These are phyloP conservation scores for Hydrolagus colliei DNA, from an alignment of 2,797 vertebrate genomes.

Conservation along the genomic window DNA sequence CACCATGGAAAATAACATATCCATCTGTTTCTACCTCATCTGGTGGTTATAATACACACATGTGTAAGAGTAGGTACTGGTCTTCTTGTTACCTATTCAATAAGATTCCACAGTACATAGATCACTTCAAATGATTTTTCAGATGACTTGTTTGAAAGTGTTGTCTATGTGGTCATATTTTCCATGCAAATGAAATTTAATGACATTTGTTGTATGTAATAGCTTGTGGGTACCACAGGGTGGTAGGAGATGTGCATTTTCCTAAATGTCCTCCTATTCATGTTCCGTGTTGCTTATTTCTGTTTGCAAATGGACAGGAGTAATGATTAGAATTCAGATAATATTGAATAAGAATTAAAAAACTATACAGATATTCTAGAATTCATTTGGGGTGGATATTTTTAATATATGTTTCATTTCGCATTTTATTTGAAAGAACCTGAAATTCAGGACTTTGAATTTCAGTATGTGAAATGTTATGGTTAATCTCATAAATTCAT, in stretches of 20 bases:
- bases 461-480: not conserved
- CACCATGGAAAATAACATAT: slow-evolving; percentile 29
- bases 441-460: not conserved
- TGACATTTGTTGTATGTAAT: slow-evolving; percentile 51
- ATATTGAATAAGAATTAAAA: not conserved
- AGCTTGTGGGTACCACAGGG: slow-evolving; percentile 62
- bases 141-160: not conserved
- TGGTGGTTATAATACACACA: not conserved
- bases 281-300: not conserved
- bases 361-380: not conserved
- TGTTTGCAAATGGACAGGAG: not conserved
- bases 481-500: not conserved
- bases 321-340: not conserved
- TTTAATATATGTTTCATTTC: not conserved
- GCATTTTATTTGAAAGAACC: not conserved
- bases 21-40: slow-evolving; percentile 27
- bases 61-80: not conserved
- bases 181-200: slow-evolving; percentile 19
- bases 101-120: not conserved
- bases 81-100: not conserved
- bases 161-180: not conserved
- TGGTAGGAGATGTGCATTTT: slow-evolving; percentile 55
- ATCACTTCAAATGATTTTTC: not conserved
- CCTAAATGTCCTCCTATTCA: slow-evolving; percentile 9
- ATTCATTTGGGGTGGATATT: not conserved